phyloP scores from a whole-genome alignment of 2,888 invertebrate genomes.

The Oscheius onirici region DNA sequence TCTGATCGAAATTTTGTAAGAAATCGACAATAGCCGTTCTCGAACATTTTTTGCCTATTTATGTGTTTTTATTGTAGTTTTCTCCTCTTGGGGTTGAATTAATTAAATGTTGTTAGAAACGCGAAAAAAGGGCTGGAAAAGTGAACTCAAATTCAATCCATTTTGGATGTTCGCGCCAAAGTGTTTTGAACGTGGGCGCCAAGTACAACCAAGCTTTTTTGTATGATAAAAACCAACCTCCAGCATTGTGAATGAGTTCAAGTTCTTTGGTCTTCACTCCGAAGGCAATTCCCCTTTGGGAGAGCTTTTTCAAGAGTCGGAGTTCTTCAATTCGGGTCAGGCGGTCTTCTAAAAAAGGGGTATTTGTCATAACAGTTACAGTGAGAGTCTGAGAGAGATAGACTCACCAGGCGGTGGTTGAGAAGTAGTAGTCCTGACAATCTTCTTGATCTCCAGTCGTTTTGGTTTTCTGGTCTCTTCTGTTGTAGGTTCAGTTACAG shows the following conservation, averaged over 20 bases:
- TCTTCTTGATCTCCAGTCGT: slow-evolving; percentile 10
- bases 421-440: slow-evolving; percentile 7
- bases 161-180: too few relatives aligned
- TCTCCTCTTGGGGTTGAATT: too few relatives aligned
- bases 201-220: too few relatives aligned
- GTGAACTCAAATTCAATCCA: too few relatives aligned
- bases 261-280: slow-evolving; percentile 25
- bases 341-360: slow-evolving; percentile 10
- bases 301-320: slow-evolving; percentile 10
- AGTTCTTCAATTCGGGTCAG: slow-evolving; percentile 17
- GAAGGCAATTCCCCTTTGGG: slow-evolving; percentile 21
- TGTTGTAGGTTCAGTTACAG: neutral
- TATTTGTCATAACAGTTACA: too few relatives aligned
- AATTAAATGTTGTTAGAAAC: too few relatives aligned
- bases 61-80: too few relatives aligned
- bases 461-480: neutral
- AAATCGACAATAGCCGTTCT: too few relatives aligned
- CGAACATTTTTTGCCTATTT: too few relatives aligned
- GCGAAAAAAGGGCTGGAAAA: too few relatives aligned
- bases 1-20: too few relatives aligned
- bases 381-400: neutral
- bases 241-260: slow-evolving; percentile 15
- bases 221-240: neutral
- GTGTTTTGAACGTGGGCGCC: too few relatives aligned
- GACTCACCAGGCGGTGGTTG: neutral